Base-by-base conservation (phyloP, 2,888 invertebrate genomes). In the Sphecodes monilicornis region DNA sequence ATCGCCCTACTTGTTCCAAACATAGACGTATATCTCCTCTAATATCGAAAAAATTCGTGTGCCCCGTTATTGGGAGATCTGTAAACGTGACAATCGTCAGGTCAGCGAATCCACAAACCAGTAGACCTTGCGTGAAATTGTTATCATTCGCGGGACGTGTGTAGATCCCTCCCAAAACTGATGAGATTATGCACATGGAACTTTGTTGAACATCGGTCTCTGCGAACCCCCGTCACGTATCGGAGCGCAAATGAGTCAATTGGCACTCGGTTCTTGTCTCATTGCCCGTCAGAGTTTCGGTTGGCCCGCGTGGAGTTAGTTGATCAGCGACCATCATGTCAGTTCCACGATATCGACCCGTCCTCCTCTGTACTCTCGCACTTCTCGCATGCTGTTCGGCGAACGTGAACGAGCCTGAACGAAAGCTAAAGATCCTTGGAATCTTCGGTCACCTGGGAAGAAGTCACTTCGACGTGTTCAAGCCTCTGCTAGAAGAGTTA, bases 391-490 rank as follows among this genome's bases (percentile, higher is more conserved):
- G n/a, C n/a, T n/a, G n/a, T n/a, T n/a, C n/a, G n/a, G n/a, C n/a
- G n/a, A n/a, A n/a, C n/a, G n/a, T n/a, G 54, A 1, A 3, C 3
- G 6, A 3, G 11, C 10, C 54, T 0, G 54, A 18, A 13, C 0
- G 54, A 0, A 84, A 43, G 11, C 5, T 88, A 10, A 96, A 96
- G 74, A 96, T 97, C 88, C 94, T 97, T 43, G 97, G 96, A 29
- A 94, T 97, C 82, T 97, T 97, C 92, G 96, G 96, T 0, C 96
- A 97, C 89, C 95, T 96, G 10, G 97, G 97, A 1, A 96, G 96
- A 89, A 97, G 97, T 81, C 97, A 97, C 93, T 97, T 97, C 90
- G 95, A 96, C 43, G 96, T 97, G 32, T 97, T 96, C 90, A 95
- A 95, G 91, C 96, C 96, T 0, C 95, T 97, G 76, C 91, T 97